phyloP scores from a whole-genome alignment of 2,113 vertebrate species.

The Mobula birostris region DNA sequence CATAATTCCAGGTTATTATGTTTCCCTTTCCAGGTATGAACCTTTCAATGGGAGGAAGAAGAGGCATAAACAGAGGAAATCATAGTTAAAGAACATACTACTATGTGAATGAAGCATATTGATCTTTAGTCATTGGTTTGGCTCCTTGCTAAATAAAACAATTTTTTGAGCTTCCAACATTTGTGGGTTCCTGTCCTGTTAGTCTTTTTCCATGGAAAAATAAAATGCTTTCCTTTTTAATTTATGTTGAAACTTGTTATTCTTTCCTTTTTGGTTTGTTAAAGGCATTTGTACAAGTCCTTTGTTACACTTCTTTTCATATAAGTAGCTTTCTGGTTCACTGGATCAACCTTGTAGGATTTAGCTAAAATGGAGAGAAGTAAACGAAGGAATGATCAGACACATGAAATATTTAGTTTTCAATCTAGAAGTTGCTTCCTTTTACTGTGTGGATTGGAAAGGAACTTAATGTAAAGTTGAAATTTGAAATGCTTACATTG shows the following conservation, averaged over 20 bases:
- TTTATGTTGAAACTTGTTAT: background rate
- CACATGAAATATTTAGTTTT: background rate
- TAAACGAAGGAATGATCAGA: background rate
- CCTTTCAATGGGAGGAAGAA: constrained; percentile 68
- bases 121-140: background rate
- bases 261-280: constrained; percentile 30
- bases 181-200: constrained; percentile 53
- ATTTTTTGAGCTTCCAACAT: constrained; percentile 58
- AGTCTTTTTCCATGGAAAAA: constrained; percentile 76
- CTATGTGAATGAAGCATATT: background rate
- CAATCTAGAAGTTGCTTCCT: background rate
- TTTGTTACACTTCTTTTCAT: constrained; percentile 67
- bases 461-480: no score
- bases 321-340: constrained; percentile 39
- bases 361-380: background rate
- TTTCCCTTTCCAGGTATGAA: constrained; percentile 57
- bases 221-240: constrained; percentile 35
- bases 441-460: background rate
- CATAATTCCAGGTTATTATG: background rate
- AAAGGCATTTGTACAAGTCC: constrained; percentile 75
- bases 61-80: constrained; percentile 80
- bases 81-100: constrained; percentile 49
- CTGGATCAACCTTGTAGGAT: background rate
- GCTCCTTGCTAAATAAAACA: constrained; percentile 40
- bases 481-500: no score